Conservation (phyloP, 2,888 invertebrate species). For the Agapostemon virescens region DNA sequence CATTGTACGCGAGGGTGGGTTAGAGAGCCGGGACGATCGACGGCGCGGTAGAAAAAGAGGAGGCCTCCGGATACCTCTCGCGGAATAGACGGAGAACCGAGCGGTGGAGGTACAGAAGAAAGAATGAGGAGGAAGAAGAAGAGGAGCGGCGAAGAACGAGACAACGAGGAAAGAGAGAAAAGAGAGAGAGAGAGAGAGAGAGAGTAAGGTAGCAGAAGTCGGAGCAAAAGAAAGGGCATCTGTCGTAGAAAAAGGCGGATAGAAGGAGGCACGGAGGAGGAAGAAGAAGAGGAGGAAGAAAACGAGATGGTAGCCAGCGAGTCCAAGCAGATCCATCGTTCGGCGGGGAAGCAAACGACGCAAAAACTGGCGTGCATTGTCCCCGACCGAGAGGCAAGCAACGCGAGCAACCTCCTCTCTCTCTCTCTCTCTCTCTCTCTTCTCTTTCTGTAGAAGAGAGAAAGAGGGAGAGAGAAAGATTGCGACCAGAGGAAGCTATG, state of each 20-base stretch:
- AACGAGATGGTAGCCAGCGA: conserved; percentile 48
- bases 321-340: conserved; percentile 66
- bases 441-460: too few species aligned
- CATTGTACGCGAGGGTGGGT: conserved; percentile 69
- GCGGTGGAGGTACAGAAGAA: neutral
- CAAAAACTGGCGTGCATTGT: conserved; percentile 79
- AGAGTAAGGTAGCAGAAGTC: conserved; percentile 29
- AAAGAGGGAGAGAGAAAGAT: conserved; percentile 31
- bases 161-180: neutral
- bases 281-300: conserved; percentile 58
- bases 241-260: conserved; percentile 37
- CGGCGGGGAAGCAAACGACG: conserved; percentile 75
- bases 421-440: neutral
- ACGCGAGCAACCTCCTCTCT: conserved; percentile 27
- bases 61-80: neutral
- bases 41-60: conserved; percentile 29
- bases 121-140: neutral
- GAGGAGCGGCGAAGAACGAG: neutral
- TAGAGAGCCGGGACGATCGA: conserved; percentile 21
- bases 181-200: neutral
- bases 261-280: conserved; percentile 28
- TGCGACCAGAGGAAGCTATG: conserved; percentile 56
- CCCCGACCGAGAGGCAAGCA: conserved; percentile 67
- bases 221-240: conserved; percentile 37
- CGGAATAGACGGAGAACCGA: neutral